Evolutionary conservation across 1,140 invertebrate species (phyloP), one percentile per base, ranked within the genome.

Genomic region (Zaprionus vittiger): DNA sequence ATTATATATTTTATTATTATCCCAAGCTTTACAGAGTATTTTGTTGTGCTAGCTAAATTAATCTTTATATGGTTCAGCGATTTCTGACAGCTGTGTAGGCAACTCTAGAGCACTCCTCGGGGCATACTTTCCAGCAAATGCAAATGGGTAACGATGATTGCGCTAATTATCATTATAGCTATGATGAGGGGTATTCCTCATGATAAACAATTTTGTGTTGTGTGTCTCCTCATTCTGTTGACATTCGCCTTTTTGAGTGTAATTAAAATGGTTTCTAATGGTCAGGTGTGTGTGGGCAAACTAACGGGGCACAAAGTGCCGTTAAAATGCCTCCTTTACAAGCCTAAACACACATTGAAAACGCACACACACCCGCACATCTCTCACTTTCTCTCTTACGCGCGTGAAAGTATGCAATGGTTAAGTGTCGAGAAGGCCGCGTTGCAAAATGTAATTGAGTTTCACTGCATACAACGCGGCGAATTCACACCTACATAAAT

Each of bases 391-490:
- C 41, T n/a, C 15, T 5, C 41, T 7, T 0, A 44, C n/a, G 6
- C n/a, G n/a, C 41, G 47, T 24, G 11, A 52, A 52, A 52, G 47
- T 24, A 52, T 52, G 78, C 70, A 65, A 26, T 24, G 60, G 14
- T 26, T 61, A 77, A 67, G 63, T 28, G 38, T 52, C 47, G n/a
- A 28, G 24, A 4, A 52, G 56, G 31, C 15, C 61, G 37, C 61
- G 38, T 54, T 22, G 52, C 28, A 54, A 60, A 76, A 57, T 38
- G 62, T 67, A 63, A 76, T 79, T 79, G 49, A 66, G 49, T 76
- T 75, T 69, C 15, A 59, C 61, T 31, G 49, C 64, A 70, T 31
- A 66, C 64, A 70, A 38, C 28, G 38, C 52, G 38, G 5, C 57
- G 20, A 12, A 41, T 24, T 12, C 52, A 37, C 14, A 72, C 44